Conservation (phyloP, 1,140 invertebrate species). For the Daktulosphaira vitifoliae region DNA sequence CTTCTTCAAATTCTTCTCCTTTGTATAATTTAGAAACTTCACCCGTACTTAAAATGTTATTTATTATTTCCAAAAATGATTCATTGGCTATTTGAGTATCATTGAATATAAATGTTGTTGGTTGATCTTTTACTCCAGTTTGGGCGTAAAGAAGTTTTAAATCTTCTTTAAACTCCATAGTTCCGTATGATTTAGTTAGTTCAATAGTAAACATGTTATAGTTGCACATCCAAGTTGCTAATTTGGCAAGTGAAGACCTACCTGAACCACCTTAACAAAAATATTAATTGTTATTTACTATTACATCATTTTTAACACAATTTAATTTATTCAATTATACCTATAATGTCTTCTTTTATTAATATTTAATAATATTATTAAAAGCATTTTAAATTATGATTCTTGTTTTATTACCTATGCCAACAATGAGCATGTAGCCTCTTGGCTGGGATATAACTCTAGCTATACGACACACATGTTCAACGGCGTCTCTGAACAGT, state of each 20-base stretch:
- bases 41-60: constrained; percentile 74
- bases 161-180: constrained; percentile 71
- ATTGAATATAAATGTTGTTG: constrained; percentile 69
- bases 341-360: no score
- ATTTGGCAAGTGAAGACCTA: constrained; percentile 62
- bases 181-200: constrained; percentile 64
- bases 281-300: no score
- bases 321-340: no score
- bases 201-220: constrained; percentile 67
- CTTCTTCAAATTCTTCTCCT: constrained; percentile 44
- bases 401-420: constrained; percentile 51
- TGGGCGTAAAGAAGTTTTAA: constrained; percentile 63
- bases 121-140: constrained; percentile 63
- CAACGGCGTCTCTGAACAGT: constrained; percentile 72
- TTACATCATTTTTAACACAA: no score
- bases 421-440: constrained; percentile 73
- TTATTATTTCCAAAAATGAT: constrained; percentile 76
- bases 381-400: no score
- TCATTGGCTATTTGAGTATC: constrained; percentile 68
- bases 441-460: constrained; percentile 72
- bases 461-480: constrained; percentile 70
- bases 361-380: constrained; percentile 68
- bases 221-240: constrained; percentile 71
- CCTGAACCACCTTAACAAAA: constrained; percentile 86
- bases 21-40: constrained; percentile 60